Evolutionary conservation across 1,140 invertebrate genomes (phyloP).

Genomic region (Cheumatopsyche charites): DNA sequence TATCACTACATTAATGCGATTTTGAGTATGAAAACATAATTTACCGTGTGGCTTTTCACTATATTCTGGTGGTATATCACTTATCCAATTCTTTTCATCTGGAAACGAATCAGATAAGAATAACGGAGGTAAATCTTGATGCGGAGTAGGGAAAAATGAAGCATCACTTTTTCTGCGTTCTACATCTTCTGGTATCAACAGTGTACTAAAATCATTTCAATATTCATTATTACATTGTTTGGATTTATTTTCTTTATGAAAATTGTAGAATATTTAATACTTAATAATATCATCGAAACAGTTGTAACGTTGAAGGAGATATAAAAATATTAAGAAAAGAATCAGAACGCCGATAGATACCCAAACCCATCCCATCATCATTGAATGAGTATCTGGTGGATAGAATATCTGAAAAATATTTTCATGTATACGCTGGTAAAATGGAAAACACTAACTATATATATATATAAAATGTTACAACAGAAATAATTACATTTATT

Average conservation of each 20-base stretch:
- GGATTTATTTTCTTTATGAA: neutral
- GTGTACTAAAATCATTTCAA: slow-evolving; percentile 16
- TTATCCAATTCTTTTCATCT: slow-evolving; percentile 32
- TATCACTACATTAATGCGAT: neutral
- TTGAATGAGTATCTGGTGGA: slow-evolving; percentile 22
- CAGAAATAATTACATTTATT: neutral
- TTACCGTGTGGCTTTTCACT: neutral
- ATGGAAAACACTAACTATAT: no score
- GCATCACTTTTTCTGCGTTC: slow-evolving; percentile 36
- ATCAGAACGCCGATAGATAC: slow-evolving; percentile 32
- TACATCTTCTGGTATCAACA: slow-evolving; percentile 25
- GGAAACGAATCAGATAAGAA: slow-evolving; percentile 31
- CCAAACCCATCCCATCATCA: slow-evolving; percentile 36
- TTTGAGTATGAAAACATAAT: neutral
- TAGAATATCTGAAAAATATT: slow-evolving; percentile 34
- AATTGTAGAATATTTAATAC: slow-evolving; percentile 16
- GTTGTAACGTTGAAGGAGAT: slow-evolving; percentile 27
- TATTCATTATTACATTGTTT: neutral
- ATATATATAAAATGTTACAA: no score
- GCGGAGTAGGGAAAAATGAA: slow-evolving; percentile 38
- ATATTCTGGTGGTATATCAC: slow-evolving; percentile 19
- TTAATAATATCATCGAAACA: slow-evolving; percentile 33
- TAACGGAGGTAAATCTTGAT: slow-evolving; percentile 40
- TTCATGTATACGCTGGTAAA: neutral
- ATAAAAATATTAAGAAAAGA: slow-evolving; percentile 30